Conservation (phyloP, 2,797 vertebrate species). For the Mormyrops attenuatus region DNA sequence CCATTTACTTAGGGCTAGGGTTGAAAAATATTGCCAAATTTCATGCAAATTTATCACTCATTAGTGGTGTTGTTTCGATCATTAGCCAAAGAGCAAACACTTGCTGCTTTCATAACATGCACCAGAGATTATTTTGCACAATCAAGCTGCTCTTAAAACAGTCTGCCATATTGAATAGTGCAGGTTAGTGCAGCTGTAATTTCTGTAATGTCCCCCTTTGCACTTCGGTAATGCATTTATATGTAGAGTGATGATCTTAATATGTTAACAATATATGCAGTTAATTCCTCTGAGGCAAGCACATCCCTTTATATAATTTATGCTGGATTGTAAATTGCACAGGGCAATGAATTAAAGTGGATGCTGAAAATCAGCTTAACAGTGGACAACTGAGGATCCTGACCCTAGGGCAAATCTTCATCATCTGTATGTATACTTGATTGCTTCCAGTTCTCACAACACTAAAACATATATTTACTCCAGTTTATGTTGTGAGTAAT, state of each 20-base stretch:
- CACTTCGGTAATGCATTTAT: not conserved
- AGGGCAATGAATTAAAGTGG: not conserved
- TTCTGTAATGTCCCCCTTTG: constrained; percentile 6
- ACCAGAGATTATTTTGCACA: not conserved
- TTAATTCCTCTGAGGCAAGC: not conserved
- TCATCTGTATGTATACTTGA: not conserved
- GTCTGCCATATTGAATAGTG: not conserved
- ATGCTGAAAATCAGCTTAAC: not conserved
- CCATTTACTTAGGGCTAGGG: not conserved
- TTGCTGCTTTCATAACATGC: not conserved
- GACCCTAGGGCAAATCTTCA: not conserved
- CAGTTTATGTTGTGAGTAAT: not conserved
- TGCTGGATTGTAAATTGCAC: not conserved
- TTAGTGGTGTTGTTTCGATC: not conserved
- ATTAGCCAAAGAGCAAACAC: constrained; percentile 6
- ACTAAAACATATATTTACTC: not conserved
- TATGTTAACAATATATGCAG: not conserved
- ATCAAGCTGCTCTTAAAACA: not conserved
- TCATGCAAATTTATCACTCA: constrained; percentile 9
- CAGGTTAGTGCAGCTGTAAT: not conserved
- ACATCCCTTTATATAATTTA: constrained; percentile 3
- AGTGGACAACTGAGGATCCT: not conserved
- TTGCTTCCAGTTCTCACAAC: not conserved
- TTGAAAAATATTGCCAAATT: constrained; percentile 12
- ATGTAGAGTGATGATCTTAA: constrained; percentile 3